Base-by-base conservation (phyloP, 1,140 invertebrate species). In the Galleria mellonella region DNA sequence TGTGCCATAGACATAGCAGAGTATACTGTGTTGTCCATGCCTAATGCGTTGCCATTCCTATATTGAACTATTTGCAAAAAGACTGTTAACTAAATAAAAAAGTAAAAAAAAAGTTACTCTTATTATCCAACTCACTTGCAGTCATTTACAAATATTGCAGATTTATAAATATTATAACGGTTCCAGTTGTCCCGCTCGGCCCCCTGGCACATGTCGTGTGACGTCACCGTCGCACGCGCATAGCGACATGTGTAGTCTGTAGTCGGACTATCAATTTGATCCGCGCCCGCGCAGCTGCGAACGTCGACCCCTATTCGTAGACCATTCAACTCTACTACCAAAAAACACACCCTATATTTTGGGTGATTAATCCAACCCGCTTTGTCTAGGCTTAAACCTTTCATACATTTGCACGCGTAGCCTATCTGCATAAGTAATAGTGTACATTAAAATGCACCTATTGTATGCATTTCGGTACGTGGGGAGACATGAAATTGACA, bases 221-320 rank as follows among this genome's bases (percentile, higher is more conserved):
- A 32, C 17, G 17, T 23, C 17, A 23, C 17, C 2, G 17, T 23
- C 17, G 17, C 38, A 47, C 43, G 55, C 62, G 55, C 56, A 61
- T 28, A 66, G 57, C 72, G 70, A 63, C 66, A 78, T 73, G 57
- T 76, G 76, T 51, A 54, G 15, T 17, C 48, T 53, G 56, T n/a
- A 23, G 17, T 23, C 45, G 49, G 47, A 47, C 48, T 75, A 81
- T 79, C 75, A 76, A 73, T 72, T 77, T 62, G 70, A 81, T 81
- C 55, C 68, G 70, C 73, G 62, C 61, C 61, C 63, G 72, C 65
- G 69, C 75, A 82, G 79, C 79, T 82, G 77, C 73, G 62, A 62
- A 38, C 71, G 58, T 63, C 65, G 63, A 72, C 72, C 72, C 69
- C 58, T 47, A 44, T 47, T 23, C 17, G 17, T 23, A 23, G 17